Conservation (phyloP, 2,113 vertebrate species). For the Microcebus tavaratra region DNA sequence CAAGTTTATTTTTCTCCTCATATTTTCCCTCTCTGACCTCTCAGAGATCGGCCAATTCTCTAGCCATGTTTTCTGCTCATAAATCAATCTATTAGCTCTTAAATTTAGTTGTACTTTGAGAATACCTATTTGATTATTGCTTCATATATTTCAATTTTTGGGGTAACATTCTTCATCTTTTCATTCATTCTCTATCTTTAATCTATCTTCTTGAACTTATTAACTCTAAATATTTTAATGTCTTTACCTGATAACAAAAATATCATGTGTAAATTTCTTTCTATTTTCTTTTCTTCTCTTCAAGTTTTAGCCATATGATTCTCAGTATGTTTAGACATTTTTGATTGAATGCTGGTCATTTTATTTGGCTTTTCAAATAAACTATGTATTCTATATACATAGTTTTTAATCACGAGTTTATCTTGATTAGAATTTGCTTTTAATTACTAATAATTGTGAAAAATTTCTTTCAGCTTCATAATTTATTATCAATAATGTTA, state of each 20-base stretch:
- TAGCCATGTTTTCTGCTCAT: neutral
- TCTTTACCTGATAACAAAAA: neutral
- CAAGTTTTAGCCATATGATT: neutral
- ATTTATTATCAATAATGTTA: neutral
- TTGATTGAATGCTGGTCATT: neutral
- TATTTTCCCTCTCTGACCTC: neutral
- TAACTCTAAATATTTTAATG: neutral
- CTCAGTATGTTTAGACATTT: neutral
- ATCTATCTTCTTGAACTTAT: neutral
- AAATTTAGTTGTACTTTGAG: neutral
- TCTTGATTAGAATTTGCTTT: neutral
- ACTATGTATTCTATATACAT: neutral
- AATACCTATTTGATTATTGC: neutral
- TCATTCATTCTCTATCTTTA: neutral
- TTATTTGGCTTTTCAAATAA: neutral
- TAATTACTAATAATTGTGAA: neutral
- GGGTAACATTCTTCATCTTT: neutral
- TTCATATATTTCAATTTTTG: neutral
- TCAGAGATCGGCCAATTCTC: neutral
- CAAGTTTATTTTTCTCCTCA: too few species aligned
- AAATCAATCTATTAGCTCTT: neutral
- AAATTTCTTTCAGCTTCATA: neutral
- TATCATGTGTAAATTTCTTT: neutral
- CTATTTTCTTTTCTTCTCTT: neutral
- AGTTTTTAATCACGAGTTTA: neutral